Conservation (phyloP, 1,140 invertebrate genomes). For the Daktulosphaira vitifoliae region DNA sequence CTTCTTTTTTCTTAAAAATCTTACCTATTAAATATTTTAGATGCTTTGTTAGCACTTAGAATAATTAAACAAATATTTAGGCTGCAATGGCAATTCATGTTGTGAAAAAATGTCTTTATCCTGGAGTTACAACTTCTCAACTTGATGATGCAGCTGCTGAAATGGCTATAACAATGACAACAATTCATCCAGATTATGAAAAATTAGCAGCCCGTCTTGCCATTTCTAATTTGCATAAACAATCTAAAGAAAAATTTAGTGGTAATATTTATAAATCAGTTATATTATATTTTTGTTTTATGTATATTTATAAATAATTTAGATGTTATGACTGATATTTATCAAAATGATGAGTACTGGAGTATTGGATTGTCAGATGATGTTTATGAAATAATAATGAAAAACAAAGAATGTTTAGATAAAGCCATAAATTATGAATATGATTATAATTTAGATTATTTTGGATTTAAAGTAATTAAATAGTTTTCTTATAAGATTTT, state of each 20-base stretch:
- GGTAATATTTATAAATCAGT: constrained; percentile 49
- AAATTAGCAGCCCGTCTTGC: constrained; percentile 90
- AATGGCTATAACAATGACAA: constrained; percentile 92
- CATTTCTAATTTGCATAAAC: constrained; percentile 95
- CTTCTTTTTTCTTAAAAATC: no score
- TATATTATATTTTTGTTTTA: neutral
- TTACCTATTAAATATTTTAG: no score
- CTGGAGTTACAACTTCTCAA: constrained; percentile 92
- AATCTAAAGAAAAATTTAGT: constrained; percentile 82
- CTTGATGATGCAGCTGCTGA: constrained; percentile 95
- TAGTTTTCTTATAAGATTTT: neutral
- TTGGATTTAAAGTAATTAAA: constrained; percentile 80
- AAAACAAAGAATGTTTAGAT: constrained; percentile 80
- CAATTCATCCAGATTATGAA: constrained; percentile 94
- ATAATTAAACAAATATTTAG: no score
- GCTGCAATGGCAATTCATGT: constrained; percentile 67
- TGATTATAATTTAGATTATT: constrained; percentile 96
- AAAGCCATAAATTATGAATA: constrained; percentile 94
- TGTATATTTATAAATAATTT: constrained; percentile 26
- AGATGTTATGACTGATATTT: constrained; percentile 88
- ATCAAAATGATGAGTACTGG: constrained; percentile 63
- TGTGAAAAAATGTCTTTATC: constrained; percentile 68
- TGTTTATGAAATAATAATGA: constrained; percentile 74
- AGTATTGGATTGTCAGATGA: constrained; percentile 60
- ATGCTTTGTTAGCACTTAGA: no score